phyloP scores from a whole-genome alignment of 2,797 vertebrate genomes.

The Dromococcyx pavoninus region DNA sequence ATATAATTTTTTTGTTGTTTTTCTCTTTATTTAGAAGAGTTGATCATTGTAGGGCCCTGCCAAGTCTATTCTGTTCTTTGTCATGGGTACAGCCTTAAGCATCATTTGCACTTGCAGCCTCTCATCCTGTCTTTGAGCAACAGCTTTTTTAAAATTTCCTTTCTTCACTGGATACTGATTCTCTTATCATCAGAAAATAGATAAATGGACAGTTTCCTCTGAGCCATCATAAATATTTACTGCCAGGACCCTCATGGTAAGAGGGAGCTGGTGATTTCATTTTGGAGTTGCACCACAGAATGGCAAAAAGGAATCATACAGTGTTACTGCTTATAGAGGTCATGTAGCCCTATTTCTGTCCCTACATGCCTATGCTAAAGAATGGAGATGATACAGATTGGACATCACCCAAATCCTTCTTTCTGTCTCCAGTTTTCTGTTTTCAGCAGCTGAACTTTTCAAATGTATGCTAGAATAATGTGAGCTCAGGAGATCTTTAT shows the following conservation, averaged over 20 bases:
- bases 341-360: neutral
- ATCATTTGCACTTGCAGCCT: neutral
- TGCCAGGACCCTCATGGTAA: neutral
- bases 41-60: neutral
- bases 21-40: neutral
- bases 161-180: neutral
- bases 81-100: neutral
- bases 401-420: slow-evolving; percentile 1
- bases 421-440: slow-evolving; percentile 20
- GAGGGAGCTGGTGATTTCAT: neutral
- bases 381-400: neutral
- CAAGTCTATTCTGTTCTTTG: neutral
- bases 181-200: neutral
- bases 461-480: neutral
- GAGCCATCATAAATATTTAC: neutral
- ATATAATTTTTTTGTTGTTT: neutral
- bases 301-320: neutral
- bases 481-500: slow-evolving; percentile 33
- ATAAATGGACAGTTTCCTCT: neutral
- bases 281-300: neutral
- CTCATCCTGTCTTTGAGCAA: neutral
- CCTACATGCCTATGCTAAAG: neutral
- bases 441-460: neutral
- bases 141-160: neutral
- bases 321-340: neutral